Evolutionary conservation across 2,113 vertebrate species (phyloP).

Genomic region (Stegostoma tigrinum): DNA sequence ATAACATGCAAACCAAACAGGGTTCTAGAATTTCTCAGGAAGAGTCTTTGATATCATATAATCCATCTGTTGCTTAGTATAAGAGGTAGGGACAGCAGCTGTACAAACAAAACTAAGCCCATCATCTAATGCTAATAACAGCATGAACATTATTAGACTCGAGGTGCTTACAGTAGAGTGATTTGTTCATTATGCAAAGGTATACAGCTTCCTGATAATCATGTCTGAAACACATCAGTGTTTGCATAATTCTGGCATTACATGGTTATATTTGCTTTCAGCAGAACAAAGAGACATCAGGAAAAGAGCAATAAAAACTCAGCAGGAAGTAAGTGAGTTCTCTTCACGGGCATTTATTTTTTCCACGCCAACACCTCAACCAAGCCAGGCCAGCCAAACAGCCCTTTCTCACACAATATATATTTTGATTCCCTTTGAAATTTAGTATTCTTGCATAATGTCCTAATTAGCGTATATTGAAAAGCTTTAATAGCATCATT

Average conservation of each 20-base stretch:
- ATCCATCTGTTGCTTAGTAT: background rate
- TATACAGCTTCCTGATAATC: background rate
- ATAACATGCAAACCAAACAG: too few species aligned
- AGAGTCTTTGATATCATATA: background rate
- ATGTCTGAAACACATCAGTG: background rate
- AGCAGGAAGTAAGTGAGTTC: too few species aligned
- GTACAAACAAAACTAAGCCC: background rate
- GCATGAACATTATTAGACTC: background rate
- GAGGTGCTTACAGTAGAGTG: background rate
- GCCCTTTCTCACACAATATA: too few species aligned
- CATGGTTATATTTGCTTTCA: background rate
- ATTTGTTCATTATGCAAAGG: background rate
- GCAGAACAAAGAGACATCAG: background rate
- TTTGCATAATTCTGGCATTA: background rate
- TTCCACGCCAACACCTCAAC: background rate
- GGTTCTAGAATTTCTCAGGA: too few species aligned
- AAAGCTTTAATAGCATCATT: too few species aligned
- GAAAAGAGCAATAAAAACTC: background rate
- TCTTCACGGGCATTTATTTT: background rate
- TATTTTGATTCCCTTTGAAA: too few species aligned
- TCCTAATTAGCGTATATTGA: too few species aligned
- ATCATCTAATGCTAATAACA: background rate
- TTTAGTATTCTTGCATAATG: too few species aligned
- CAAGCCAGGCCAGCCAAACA: too few species aligned
- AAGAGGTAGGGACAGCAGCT: background rate